Evolutionary conservation across 2,888 invertebrate genomes (phyloP), one percentile per base, ranked within the genome.

Genomic region (Scaptomyza cyrtandrae): DNA sequence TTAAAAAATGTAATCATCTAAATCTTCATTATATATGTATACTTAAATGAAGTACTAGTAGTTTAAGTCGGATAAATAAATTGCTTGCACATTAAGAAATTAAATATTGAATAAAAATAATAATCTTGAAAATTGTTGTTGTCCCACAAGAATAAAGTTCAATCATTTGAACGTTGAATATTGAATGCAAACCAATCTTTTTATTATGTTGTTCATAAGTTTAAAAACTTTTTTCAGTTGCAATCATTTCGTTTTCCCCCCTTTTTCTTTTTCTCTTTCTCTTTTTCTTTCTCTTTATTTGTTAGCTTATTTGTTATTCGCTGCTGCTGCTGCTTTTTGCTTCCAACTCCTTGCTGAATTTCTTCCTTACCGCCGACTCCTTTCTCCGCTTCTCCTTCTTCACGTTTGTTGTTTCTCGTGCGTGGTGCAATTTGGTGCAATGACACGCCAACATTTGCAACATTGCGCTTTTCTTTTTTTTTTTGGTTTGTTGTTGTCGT

Each of bases 391-490:
- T 11, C 16, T 43, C n/a, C 29, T 43, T 7, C 6, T 19, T 11
- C 10, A 24, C 37, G 29, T 9, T 39, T 56, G 1, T 24, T 41
- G 57, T 35, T 43, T 35, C 35, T 48, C 55, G 72, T 76, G 66
- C 77, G 58, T 72, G 77, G 52, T 65, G 66, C 73, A 77, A 60
- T 60, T 77, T 60, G 16, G 59, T 65, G 78, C 73, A 73, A 77
- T 72, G 73, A 74, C 73, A 74, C 60, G 74, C 74, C 68, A 68
- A 62, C 48, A 41, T 14, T 58, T 48, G 59, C 60, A 71, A 60
- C 64, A 37, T 39, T 49, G 62, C 45, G 53, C 29, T 54, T 65
- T 66, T 43, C 35, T 44, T 37, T 43, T n/a, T 19, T 19, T 19
- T 39, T 29, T 27, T 5, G 27, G 33, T 14, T 14, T 27, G 19